phyloP scores from a whole-genome alignment of 1,140 invertebrate genomes.

The Galendromus occidentalis region DNA sequence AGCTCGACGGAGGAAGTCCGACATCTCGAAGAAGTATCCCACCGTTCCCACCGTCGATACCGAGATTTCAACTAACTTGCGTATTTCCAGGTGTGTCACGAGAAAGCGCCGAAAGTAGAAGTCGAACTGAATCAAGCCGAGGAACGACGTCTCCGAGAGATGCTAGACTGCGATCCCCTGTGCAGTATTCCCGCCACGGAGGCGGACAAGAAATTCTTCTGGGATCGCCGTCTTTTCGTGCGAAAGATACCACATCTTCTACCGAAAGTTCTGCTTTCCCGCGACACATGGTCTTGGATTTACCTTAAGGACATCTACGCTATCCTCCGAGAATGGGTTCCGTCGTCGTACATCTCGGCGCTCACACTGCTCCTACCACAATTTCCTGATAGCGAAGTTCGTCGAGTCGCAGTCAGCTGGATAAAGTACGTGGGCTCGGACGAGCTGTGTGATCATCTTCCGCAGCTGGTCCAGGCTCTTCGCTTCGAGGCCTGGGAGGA shows the following conservation, averaged over 20 bases:
- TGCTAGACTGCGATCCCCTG: slow-evolving; percentile 14
- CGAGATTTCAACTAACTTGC: background rate
- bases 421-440: slow-evolving; percentile 57
- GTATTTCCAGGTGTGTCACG: slow-evolving; percentile 18
- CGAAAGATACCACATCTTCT: slow-evolving; percentile 60
- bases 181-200: slow-evolving; percentile 19
- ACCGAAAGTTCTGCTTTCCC: slow-evolving; percentile 70
- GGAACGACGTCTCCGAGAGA: slow-evolving; percentile 9
- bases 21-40: too few relatives aligned
- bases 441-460: slow-evolving; percentile 70
- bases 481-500: slow-evolving; percentile 83
- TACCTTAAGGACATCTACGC: slow-evolving; percentile 64
- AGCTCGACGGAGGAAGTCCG: too few relatives aligned
- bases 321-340: slow-evolving; percentile 56
- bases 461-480: slow-evolving; percentile 77
- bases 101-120: slow-evolving; percentile 10
- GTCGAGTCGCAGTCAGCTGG: slow-evolving; percentile 60
- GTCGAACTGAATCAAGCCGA: slow-evolving; percentile 12
- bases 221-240: slow-evolving; percentile 82
- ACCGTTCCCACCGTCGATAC: too few relatives aligned
- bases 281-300: slow-evolving; percentile 67
- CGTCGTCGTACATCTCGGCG: slow-evolving; percentile 61
- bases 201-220: slow-evolving; percentile 53
- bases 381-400: slow-evolving; percentile 70
- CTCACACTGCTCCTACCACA: slow-evolving; percentile 73